Percentiles rank a stretch among this genome's conserved stretches.
These are phyloP conservation scores for Pantala flavescens DNA, from an alignment of 1,140 invertebrate genomes.

Conservation along the genomic window DNA sequence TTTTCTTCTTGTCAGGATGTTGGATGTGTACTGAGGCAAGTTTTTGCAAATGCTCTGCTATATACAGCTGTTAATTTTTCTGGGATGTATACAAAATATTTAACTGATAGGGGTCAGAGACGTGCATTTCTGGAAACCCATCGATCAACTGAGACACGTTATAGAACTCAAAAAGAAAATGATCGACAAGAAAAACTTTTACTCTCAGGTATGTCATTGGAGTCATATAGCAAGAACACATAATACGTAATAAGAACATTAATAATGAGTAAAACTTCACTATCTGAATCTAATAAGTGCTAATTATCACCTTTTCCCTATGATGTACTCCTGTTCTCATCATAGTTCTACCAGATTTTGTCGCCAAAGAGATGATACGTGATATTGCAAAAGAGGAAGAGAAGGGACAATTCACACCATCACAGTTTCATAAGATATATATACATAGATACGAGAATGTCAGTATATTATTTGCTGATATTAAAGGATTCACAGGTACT, in stretches of 20 bases:
- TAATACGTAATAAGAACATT: neutral
- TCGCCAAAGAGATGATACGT: conserved; percentile 86
- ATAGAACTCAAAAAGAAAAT: conserved; percentile 85
- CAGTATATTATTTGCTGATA: conserved; percentile 96
- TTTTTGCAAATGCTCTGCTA: conserved; percentile 66
- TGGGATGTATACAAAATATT: conserved; percentile 93
- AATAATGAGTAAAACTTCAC: neutral
- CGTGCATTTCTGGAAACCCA: conserved; percentile 94
- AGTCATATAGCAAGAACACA: neutral
- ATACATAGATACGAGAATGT: conserved; percentile 95
- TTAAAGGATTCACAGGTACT: conserved; percentile 86
- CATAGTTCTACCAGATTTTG: conserved; percentile 86
- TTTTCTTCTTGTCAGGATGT: conserved; percentile 34
- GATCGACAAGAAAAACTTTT: conserved; percentile 87
- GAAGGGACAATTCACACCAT: conserved; percentile 55
- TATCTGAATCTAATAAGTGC: neutral
- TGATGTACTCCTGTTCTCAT: neutral
- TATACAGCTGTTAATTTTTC: conserved; percentile 85
- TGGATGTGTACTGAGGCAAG: conserved; percentile 50
- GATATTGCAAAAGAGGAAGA: conserved; percentile 73
- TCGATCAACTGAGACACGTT: conserved; percentile 87
- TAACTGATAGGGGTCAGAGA: conserved; percentile 88
- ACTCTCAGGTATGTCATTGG: conserved; percentile 52
- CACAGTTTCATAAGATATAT: conserved; percentile 95
- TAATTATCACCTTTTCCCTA: neutral